phyloP scores from a whole-genome alignment of 2,888 invertebrate genomes.

The Andrena praecox region DNA sequence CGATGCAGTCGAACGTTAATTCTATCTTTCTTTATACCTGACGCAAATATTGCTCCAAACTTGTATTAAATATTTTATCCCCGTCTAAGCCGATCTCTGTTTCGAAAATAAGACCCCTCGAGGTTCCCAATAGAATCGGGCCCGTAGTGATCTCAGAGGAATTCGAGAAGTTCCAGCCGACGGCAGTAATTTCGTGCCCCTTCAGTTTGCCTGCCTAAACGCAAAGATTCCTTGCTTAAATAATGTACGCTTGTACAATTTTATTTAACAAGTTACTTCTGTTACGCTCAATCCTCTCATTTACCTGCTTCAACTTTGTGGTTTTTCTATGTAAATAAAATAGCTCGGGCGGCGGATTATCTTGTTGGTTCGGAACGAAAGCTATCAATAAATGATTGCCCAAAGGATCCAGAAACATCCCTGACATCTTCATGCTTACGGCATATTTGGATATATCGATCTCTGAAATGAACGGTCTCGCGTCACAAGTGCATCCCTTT shows the following conservation, averaged over 20 bases:
- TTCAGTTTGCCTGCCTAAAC: slow-evolving; percentile 87
- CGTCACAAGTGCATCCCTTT: neutral
- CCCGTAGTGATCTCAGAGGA: slow-evolving; percentile 90
- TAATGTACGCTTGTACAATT: slow-evolving; percentile 7
- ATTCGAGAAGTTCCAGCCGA: slow-evolving; percentile 94
- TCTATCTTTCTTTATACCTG: slow-evolving; percentile 87
- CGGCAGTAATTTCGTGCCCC: slow-evolving; percentile 94
- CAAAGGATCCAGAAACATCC: slow-evolving; percentile 93
- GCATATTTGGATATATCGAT: slow-evolving; percentile 90
- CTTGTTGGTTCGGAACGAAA: slow-evolving; percentile 88
- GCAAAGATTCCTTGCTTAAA: slow-evolving; percentile 42
- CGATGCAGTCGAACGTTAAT: slow-evolving; percentile 25
- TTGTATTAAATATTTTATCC: slow-evolving; percentile 92
- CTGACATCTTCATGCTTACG: slow-evolving; percentile 87
- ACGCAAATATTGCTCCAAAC: slow-evolving; percentile 92
- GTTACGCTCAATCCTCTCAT: slow-evolving; percentile 6
- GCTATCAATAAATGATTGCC: slow-evolving; percentile 94
- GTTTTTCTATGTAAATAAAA: slow-evolving; percentile 92
- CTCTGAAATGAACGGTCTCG: slow-evolving; percentile 86
- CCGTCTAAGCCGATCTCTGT: slow-evolving; percentile 93
- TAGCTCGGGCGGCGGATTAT: slow-evolving; percentile 89
- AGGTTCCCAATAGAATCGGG: slow-evolving; percentile 95
- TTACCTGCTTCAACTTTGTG: slow-evolving; percentile 89
- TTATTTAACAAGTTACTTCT: neutral
- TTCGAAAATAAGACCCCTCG: slow-evolving; percentile 95